Evolutionary conservation across 2,888 invertebrate species (phyloP).

Genomic region (Charanyca ferruginea): DNA sequence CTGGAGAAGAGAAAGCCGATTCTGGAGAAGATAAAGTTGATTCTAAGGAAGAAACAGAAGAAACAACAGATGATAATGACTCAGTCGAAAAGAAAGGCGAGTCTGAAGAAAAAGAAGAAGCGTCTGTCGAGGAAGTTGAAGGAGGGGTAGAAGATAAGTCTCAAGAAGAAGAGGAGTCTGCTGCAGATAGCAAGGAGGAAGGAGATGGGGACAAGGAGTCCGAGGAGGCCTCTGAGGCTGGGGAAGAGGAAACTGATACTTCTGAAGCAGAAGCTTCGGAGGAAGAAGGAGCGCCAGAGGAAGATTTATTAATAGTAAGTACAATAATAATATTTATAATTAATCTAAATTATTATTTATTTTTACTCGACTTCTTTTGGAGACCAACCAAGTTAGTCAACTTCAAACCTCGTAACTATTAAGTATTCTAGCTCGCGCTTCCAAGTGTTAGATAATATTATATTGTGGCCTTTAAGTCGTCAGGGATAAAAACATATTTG

Average conservation of each 20-base stretch:
- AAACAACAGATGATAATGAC: slow-evolving; percentile 69
- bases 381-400: too few relatives aligned
- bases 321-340: not conserved
- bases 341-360: not conserved
- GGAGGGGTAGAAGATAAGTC: slow-evolving; percentile 67
- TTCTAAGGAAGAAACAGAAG: slow-evolving; percentile 73
- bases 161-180: slow-evolving; percentile 62
- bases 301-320: slow-evolving; percentile 92
- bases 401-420: too few relatives aligned
- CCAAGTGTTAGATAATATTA: too few relatives aligned
- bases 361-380: not conserved
- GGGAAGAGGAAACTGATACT: slow-evolving; percentile 72
- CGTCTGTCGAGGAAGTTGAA: slow-evolving; percentile 69
- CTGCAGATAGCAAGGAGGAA: slow-evolving; percentile 61
- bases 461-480: too few relatives aligned
- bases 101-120: slow-evolving; percentile 71
- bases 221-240: slow-evolving; percentile 68
- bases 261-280: slow-evolving; percentile 54
- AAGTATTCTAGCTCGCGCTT: too few relatives aligned
- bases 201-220: slow-evolving; percentile 68
- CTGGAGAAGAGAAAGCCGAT: slow-evolving; percentile 79
- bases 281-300: slow-evolving; percentile 91
- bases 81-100: slow-evolving; percentile 72
- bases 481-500: too few relatives aligned
- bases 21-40: slow-evolving; percentile 80